Evolutionary conservation across 2,888 invertebrate species (phyloP), one percentile per base, ranked within the genome.

Genomic region (Thumatha senex): DNA sequence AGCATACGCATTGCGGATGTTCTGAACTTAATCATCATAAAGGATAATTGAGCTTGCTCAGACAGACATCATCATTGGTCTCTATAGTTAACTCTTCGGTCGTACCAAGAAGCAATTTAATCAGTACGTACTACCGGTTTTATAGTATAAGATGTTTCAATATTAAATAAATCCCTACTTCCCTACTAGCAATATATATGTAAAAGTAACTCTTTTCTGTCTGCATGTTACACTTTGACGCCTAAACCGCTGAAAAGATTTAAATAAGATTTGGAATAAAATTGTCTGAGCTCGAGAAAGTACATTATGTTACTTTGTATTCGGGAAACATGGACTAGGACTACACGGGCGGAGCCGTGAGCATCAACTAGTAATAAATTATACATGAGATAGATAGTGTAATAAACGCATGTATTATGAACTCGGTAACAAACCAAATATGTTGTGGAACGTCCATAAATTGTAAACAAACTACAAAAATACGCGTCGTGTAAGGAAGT

Each of bases 401-500:
- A 54, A 50, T 51, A 60, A 56, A 58, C 42, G 33, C 14, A 33
- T 39, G 31, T 38, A 46, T 49, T 36, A 53, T 13, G n/a, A 44
- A 24, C 18, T 24, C 18, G 18, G 18, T 48, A 48, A 30, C 40
- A 31, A 45, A 51, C 50, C 48, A 54, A 63, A 65, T 57, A 54
- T 53, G 50, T n/a, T n/a, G 46, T 7, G 11, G 45, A 15, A 51
- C 57, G 51, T 65, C 43, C 67, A 67, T 61, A 58, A 58, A 57
- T 60, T 59, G 51, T 62, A 63, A 62, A 64, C 62, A 66, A 67
- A 68, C 63, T 46, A 56, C 50, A 46, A 36, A 58, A 60, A 54
- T 46, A 60, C 51, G 59, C 48, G 31, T 18, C 61, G 44, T 58
- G 44, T 53, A 50, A 61, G 72, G 70, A 73, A 74, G 69, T 70